Evolutionary conservation across 2,797 vertebrate genomes (phyloP).

Genomic region (Morelia viridis): DNA sequence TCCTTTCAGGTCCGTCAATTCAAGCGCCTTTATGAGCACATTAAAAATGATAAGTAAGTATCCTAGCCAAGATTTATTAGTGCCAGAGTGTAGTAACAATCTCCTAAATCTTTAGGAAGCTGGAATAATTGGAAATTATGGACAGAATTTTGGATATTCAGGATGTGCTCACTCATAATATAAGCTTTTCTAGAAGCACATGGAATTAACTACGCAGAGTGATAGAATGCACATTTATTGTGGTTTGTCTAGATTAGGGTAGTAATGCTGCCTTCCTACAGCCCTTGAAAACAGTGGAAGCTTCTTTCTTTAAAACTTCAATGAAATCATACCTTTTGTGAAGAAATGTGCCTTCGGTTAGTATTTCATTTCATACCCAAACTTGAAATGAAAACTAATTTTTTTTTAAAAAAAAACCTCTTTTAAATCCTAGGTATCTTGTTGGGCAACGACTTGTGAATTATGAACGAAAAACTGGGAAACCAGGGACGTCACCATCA

Average conservation of each 20-base stretch:
- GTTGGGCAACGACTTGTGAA: constrained; percentile 98
- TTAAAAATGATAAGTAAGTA: constrained; percentile 99
- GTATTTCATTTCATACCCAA: neutral
- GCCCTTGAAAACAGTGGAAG: neutral
- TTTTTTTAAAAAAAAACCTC: constrained; percentile 8
- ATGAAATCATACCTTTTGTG: neutral
- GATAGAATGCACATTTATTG: neutral
- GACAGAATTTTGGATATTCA: neutral
- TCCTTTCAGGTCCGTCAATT: constrained; percentile 99
- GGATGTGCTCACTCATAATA: neutral
- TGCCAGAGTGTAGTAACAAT: neutral
- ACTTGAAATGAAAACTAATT: neutral
- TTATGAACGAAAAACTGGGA: constrained; percentile 92
- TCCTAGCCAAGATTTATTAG: neutral
- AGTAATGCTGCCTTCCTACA: neutral
- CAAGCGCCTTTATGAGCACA: constrained; percentile 99
- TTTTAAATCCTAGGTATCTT: constrained; percentile 84
- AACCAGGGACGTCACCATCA: constrained; percentile 78
- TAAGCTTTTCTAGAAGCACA: neutral
- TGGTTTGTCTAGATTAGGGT: neutral
- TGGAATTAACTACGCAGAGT: neutral
- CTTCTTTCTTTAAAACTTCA: neutral
- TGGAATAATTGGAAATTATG: neutral
- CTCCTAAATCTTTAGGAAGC: neutral
- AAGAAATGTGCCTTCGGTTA: neutral